Evolutionary conservation across 2,797 vertebrate species (phyloP).

Genomic region (Aplochiton taeniatus): DNA sequence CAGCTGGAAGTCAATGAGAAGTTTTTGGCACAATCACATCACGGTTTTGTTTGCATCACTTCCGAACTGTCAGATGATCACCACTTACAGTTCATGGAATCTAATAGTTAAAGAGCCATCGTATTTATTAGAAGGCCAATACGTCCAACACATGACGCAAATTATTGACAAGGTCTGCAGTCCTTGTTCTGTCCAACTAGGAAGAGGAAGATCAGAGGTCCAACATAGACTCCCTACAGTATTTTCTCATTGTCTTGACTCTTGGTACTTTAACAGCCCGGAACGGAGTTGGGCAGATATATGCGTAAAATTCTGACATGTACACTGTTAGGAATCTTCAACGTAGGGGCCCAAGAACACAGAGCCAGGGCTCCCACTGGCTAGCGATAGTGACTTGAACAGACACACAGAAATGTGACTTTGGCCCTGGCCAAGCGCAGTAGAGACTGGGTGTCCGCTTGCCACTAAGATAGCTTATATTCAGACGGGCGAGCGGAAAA

Average conservation of each 20-base stretch:
- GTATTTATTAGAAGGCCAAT: conserved; percentile 1
- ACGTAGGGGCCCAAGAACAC: too few relatives aligned
- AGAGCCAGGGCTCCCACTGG: too few relatives aligned
- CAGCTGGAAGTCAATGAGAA: conserved; percentile 41
- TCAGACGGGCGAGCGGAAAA: conserved; percentile 13
- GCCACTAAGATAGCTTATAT: conserved; percentile 41
- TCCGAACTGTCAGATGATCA: conserved; percentile 19
- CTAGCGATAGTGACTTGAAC: neutral
- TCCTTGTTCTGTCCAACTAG: neutral
- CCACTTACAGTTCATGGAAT: conserved; percentile 29
- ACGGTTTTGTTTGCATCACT: conserved; percentile 41
- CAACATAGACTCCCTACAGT: neutral
- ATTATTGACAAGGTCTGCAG: conserved; percentile 12
- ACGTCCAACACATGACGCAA: conserved; percentile 9
- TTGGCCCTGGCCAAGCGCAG: conserved; percentile 11
- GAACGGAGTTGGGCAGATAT: neutral
- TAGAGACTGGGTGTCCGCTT: conserved; percentile 8
- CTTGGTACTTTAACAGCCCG: neutral
- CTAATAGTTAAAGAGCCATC: conserved; percentile 38
- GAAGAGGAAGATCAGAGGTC: neutral
- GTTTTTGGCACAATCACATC: conserved; percentile 51
- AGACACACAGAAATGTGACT: neutral
- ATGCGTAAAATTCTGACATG: neutral
- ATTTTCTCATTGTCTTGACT: neutral
- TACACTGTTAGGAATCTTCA: neutral